phyloP scores from a whole-genome alignment of 2,888 invertebrate genomes.

The Megaustenia siamemsis region DNA sequence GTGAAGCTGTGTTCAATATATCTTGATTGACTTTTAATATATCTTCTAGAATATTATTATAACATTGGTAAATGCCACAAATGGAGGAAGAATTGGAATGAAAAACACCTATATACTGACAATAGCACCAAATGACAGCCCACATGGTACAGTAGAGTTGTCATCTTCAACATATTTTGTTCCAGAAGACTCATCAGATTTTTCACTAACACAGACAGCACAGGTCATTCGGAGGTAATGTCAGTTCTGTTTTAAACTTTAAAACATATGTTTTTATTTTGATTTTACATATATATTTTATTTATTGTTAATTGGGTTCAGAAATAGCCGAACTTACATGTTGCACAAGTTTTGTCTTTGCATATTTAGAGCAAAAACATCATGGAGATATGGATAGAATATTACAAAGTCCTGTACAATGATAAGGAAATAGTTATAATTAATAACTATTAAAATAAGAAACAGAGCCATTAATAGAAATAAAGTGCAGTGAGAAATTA shows the following conservation, averaged over 20 bases:
- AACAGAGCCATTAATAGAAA: no score
- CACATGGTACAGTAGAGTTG: slow-evolving; percentile 76
- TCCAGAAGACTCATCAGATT: slow-evolving; percentile 63
- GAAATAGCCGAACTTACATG: no score
- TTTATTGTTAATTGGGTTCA: no score
- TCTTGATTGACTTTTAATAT: no score
- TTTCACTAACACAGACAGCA: slow-evolving; percentile 69
- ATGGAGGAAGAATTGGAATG: slow-evolving; percentile 70
- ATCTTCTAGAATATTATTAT: slow-evolving; percentile 71
- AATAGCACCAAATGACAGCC: slow-evolving; percentile 77
- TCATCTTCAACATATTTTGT: slow-evolving; percentile 60
- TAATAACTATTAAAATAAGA: no score
- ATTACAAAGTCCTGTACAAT: no score
- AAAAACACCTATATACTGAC: slow-evolving; percentile 66
- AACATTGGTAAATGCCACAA: slow-evolving; percentile 65
- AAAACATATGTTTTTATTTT: not conserved
- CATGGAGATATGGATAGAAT: no score
- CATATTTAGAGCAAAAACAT: no score
- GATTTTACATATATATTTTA: not conserved
- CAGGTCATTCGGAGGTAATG: slow-evolving; percentile 68
- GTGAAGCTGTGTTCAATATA: no score
- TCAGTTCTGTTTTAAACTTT: not conserved
- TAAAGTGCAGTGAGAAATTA: no score
- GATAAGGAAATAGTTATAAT: no score
- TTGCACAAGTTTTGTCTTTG: no score